Percentiles rank a stretch among this genome's conserved stretches.
Conservation (phyloP, 2,797 vertebrate genomes). For the Scyliorhinus canicula region DNA sequence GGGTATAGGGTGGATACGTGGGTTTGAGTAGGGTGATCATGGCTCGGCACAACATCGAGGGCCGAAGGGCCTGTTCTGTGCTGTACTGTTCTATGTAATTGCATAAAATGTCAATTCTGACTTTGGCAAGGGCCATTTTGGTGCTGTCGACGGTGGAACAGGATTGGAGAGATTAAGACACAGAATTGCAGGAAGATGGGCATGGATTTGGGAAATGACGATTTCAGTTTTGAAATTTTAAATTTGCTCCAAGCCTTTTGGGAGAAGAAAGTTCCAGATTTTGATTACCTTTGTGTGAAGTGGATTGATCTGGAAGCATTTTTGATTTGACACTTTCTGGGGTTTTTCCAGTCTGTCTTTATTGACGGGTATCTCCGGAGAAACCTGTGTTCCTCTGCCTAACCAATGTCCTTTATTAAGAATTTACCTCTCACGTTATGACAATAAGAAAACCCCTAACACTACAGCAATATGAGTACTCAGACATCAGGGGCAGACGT, state of each 20-base stretch:
- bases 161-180: background rate
- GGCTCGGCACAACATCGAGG: no score
- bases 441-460: conserved; percentile 6
- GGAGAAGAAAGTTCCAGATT: background rate
- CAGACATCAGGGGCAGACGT: background rate
- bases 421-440: background rate
- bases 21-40: no score
- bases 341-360: background rate
- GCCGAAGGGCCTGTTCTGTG: no score
- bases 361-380: background rate
- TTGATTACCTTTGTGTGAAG: background rate
- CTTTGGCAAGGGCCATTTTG: background rate
- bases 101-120: background rate
- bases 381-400: background rate
- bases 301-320: background rate
- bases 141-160: background rate
- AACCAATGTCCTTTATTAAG: background rate
- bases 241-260: background rate
- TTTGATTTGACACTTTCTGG: background rate
- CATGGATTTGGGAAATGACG: background rate
- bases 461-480: background rate
- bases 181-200: background rate
- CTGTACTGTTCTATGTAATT: no score
- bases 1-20: no score
- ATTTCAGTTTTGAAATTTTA: background rate